Conservation (phyloP, 1,140 invertebrate species). For the Drosophila hydei region DNA sequence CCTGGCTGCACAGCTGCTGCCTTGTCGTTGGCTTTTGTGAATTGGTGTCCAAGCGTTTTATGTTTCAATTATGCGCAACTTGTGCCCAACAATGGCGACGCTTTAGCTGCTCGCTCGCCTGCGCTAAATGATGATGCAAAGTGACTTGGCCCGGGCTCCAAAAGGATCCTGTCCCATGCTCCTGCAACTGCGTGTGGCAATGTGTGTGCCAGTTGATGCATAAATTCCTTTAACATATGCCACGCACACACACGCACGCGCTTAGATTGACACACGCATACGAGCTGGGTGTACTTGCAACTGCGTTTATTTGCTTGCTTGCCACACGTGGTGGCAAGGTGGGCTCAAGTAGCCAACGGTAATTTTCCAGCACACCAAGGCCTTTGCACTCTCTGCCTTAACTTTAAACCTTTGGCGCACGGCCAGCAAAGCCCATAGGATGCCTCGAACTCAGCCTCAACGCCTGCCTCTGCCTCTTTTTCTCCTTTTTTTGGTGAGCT, state of each 20-base stretch:
- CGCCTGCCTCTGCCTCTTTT: neutral
- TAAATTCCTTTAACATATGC: constrained; percentile 64
- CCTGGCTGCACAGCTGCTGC: neutral
- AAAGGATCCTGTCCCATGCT: constrained; percentile 28
- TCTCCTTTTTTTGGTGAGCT: neutral
- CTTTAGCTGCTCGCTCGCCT: constrained; percentile 50
- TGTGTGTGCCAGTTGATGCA: constrained; percentile 69
- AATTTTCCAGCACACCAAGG: constrained; percentile 39
- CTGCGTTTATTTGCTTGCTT: constrained; percentile 38
- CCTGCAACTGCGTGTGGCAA: constrained; percentile 21
- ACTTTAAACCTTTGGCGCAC: constrained; percentile 36
- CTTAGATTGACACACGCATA: constrained; percentile 47
- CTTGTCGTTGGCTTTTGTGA: constrained; percentile 69
- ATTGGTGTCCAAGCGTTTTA: constrained; percentile 82
- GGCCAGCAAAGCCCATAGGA: constrained; percentile 17
- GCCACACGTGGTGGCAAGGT: constrained; percentile 28
- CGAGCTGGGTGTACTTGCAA: constrained; percentile 7
- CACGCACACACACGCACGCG: constrained; percentile 18
- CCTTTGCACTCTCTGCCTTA: constrained; percentile 40
- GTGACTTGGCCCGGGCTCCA: constrained; percentile 50
- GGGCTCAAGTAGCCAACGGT: constrained; percentile 48
- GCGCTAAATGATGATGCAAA: constrained; percentile 74
- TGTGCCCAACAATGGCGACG: constrained; percentile 73
- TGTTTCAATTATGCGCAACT: constrained; percentile 82
- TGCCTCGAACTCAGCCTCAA: neutral